Evolutionary conservation across 1,140 invertebrate genomes (phyloP).

Genomic region (Mycetomoellerius zeteki): DNA sequence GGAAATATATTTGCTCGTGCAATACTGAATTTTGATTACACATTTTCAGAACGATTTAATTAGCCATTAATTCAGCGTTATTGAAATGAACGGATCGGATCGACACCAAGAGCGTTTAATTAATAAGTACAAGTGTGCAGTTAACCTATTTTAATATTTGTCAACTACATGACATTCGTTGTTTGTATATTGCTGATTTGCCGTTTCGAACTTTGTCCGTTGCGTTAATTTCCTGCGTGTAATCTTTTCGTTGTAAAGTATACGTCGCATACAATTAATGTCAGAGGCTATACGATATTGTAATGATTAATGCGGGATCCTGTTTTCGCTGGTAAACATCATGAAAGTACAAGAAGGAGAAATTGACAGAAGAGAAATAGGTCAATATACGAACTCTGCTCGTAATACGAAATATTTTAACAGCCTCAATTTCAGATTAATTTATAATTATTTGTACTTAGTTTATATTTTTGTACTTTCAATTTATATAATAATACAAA

Average conservation of each 20-base stretch:
- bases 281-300: neutral
- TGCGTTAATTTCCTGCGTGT: neutral
- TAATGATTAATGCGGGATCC: neutral
- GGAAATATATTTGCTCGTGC: conserved; percentile 14
- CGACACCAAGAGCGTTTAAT: conserved; percentile 6
- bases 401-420: neutral
- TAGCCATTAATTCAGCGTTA: neutral
- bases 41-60: conserved; percentile 24
- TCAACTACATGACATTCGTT: neutral
- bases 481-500: neutral
- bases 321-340: neutral
- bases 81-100: neutral
- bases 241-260: neutral
- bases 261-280: neutral
- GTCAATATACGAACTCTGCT: neutral
- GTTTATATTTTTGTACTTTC: neutral
- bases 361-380: neutral
- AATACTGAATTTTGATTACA: conserved; percentile 13
- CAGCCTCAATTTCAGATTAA: neutral
- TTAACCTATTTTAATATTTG: conserved; percentile 24
- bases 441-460: neutral
- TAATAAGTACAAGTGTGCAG: conserved; percentile 15
- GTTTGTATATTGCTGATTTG: neutral
- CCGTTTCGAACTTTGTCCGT: neutral
- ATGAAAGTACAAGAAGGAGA: neutral